A percentile compares a stretch with the other conserved stretches of the same genome.
Conservation (phyloP, 2,888 invertebrate genomes). For the Sipha maydis region DNA sequence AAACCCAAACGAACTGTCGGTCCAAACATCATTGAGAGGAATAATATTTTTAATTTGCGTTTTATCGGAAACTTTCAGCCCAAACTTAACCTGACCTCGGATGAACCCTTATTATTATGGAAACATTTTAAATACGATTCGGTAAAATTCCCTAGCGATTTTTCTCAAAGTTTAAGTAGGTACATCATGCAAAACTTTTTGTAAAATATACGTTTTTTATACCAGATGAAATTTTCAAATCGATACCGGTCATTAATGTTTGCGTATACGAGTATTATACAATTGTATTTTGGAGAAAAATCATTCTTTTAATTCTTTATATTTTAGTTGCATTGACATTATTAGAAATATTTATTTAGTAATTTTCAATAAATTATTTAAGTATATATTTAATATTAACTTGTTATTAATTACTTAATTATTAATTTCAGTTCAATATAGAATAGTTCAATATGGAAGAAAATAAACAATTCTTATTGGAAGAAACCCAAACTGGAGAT, state of each 20-base stretch:
- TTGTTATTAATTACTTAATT: background rate
- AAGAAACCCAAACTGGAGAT: constrained; percentile 44
- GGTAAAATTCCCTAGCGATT: no score
- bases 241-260: background rate
- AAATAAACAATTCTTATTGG: constrained; percentile 26
- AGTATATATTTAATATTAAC: background rate
- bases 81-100: no score
- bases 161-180: no score
- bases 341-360: background rate
- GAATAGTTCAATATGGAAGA: constrained; percentile 41
- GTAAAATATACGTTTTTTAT: no score
- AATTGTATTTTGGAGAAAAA: background rate
- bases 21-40: no score
- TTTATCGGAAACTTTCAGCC: no score
- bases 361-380: background rate
- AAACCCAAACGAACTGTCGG: no score
- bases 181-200: no score
- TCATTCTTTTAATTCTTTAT: background rate
- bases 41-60: no score
- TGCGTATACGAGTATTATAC: background rate
- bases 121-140: no score
- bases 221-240: background rate
- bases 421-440: background rate
- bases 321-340: background rate
- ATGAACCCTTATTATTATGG: no score